Evolutionary conservation across 2,888 invertebrate genomes (phyloP), one percentile per base, ranked within the genome.

Genomic region (Andrena bicolor): DNA sequence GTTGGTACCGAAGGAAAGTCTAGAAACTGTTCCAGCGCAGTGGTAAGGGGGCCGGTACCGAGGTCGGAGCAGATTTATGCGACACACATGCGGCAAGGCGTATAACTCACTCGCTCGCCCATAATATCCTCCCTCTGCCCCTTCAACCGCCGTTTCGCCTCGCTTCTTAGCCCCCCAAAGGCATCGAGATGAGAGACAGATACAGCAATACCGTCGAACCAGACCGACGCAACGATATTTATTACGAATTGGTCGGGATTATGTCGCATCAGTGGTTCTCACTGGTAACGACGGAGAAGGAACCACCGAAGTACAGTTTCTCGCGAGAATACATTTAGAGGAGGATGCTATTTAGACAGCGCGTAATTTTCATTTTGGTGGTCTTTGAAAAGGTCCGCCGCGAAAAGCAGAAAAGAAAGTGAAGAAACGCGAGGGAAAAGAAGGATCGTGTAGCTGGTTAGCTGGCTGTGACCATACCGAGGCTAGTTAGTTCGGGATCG

Each of bases 71-170:
- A 93, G 93, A 93, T 93, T 93, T 93, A 93, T 93, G 93, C 92
- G 93, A 93, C 93, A 92, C 93, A 93, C 92, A 93, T 93, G 93
- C 93, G 93, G 91, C 93, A 90, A 91, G 86, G 89, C 92, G 92
- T 93, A 93, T 93, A 93, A 93, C 93, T 93, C 93, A 93, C 93
- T 93, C 92, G 91, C 90, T 92, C 92, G 92, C 91, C 92, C 92
- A 92, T 93, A 93, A 93, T 93, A 92, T 92, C 90, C 91, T 90
- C 90, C 90, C 85, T 86, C 78, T 83, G 68, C 73, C 89, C 88
- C 86, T 76, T 83, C 82, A 85, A 58, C 82, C 86, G 90, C 94
- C 94, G 91, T 92, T 93, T 92, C 88, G 92, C 92, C 90, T 87
- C 89, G 92, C 86, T 82, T 84, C 88, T 82, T 86, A 80, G 83